Evolutionary conservation across 2,113 vertebrate genomes (phyloP), one percentile per base, ranked within the genome.

Genomic region (Chionodraco myersi): DNA sequence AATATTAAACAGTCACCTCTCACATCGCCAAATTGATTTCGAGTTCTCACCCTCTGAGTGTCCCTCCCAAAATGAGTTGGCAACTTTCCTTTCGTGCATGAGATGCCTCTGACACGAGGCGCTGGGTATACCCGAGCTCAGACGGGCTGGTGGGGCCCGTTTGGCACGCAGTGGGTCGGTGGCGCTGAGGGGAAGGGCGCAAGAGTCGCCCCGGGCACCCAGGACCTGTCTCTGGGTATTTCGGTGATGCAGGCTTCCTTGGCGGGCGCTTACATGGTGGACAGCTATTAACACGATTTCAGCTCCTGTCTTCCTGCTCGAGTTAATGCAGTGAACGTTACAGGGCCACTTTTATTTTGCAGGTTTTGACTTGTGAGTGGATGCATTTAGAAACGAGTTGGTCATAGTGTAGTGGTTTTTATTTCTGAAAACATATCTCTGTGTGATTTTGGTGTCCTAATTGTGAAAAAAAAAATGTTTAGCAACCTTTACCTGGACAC

Each of bases 261-360:
- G 86, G 89, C 92, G 79, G 71, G 65, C 79, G 90, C 88, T 83
- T 86, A 90, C 77, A 78, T 77, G 89, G 88, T 85, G 91, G 94
- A 90, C 87, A 84, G 93, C 94, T 96, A 96, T 97, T 96, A 97
- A 96, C 94, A 90, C 94, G 92, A 95, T 97, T 97, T 95, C 93
- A 92, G 89, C 86, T 91, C 89, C 94, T 95, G 95, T 96, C 94
- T 75, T 85, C 83, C 85, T 80, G 78, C 71, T 92, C 86, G 77
- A 90, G 91, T 93, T 95, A 93, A 95, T 94, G 84, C 80, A 78
- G 75, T 88, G 82, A 92, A 71, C 77, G 65, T 86, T 73, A 54
- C 70, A 76, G 80, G 64, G 78, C 61, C 86, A 72, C 62, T 70
- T 82, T 67, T 34, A 34, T 44, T 63, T 66, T 85, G 60, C 69